These are phyloP conservation scores for Lasioglossum malachurum DNA, from an alignment of 2,888 invertebrate genomes.

Conservation along the genomic window DNA sequence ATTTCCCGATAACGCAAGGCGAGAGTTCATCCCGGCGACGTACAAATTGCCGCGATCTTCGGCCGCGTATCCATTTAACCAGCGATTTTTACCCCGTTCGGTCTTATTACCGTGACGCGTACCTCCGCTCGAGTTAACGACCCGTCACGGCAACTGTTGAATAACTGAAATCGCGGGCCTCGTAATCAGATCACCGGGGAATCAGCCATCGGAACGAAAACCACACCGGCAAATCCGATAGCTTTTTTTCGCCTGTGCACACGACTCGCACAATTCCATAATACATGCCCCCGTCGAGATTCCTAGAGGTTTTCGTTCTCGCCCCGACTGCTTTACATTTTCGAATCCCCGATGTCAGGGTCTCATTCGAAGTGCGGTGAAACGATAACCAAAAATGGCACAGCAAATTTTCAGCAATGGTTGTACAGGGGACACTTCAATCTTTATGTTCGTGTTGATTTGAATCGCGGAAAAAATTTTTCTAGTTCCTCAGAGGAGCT, in stretches of 20 bases:
- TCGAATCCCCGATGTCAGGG: not conserved
- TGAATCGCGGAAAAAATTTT: not conserved
- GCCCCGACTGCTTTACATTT: not conserved
- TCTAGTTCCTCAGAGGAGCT: not conserved
- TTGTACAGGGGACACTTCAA: not conserved
- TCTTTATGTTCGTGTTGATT: not conserved
- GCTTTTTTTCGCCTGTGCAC: not conserved
- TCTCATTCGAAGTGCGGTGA: not conserved
- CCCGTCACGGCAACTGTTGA: not conserved
- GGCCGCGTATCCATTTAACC: not conserved
- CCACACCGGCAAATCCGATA: not conserved
- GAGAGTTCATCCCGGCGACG: not conserved
- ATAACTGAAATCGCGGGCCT: not conserved
- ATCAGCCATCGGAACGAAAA: conserved; percentile 10
- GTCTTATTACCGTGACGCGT: conserved; percentile 18
- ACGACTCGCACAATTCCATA: not conserved
- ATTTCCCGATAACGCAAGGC: not conserved
- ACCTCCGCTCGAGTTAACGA: conserved; percentile 15
- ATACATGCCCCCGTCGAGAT: not conserved
- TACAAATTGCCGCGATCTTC: conserved; percentile 10
- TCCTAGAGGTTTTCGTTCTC: not conserved
- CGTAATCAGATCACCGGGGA: conserved; percentile 8
- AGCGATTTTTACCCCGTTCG: conserved; percentile 2
- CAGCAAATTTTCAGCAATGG: not conserved
- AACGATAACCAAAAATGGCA: not conserved